Conservation (phyloP, 2,797 vertebrate genomes). For the Pteropus rufus region DNA sequence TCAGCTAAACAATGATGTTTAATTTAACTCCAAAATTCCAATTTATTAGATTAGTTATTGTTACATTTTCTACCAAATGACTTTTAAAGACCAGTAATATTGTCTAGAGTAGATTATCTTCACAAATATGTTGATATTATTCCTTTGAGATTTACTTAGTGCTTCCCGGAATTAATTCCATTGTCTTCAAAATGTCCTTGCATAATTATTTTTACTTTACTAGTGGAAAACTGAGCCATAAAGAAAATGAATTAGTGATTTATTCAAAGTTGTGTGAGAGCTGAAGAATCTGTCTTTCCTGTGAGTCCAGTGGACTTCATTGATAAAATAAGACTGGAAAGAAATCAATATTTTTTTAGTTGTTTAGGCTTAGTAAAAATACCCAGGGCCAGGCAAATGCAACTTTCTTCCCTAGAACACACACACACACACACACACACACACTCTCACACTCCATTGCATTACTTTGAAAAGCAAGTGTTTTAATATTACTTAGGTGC, state of each 20-base stretch:
- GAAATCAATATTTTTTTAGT: neutral
- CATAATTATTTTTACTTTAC: neutral
- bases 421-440: neutral
- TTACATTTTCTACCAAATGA: conserved; percentile 6
- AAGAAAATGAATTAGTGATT: conserved; percentile 3
- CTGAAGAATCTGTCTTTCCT: neutral
- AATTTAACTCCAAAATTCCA: neutral
- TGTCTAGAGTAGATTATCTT: neutral
- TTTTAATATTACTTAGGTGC: conserved; percentile 57
- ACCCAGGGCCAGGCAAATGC: neutral
- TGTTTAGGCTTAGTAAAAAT: conserved; percentile 35
- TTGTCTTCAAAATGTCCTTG: neutral
- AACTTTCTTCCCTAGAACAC: neutral
- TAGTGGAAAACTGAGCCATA: neutral
- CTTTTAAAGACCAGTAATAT: neutral
- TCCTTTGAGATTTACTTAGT: neutral
- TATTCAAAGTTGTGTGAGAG: neutral
- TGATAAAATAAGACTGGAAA: neutral
- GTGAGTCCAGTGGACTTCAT: neutral
- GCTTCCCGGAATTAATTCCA: neutral
- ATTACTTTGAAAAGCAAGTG: conserved; percentile 47
- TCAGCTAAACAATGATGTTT: neutral
- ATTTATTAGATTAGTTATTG: neutral
- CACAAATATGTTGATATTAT: neutral
- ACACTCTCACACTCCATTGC: neutral